Evolutionary conservation across 1,140 invertebrate species (phyloP).

Genomic region (Micrasema minimum): DNA sequence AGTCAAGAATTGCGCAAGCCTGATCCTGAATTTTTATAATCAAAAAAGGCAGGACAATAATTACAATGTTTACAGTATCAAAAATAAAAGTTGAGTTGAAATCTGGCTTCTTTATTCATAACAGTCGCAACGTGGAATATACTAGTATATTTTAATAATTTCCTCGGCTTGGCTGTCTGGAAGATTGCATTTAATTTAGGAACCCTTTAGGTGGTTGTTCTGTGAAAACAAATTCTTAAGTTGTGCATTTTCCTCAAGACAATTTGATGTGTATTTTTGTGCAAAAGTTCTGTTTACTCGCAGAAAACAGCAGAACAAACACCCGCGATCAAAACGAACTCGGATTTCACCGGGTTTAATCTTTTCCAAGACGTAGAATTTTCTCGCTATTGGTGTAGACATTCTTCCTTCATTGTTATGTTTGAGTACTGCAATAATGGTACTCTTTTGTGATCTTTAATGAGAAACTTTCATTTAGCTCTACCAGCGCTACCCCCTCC

Average conservation of each 20-base stretch:
- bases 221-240: background rate
- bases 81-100: no score
- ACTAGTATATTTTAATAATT: no score
- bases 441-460: slow-evolving; percentile 43
- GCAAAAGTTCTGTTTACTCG: slow-evolving; percentile 4
- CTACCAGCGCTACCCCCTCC: background rate
- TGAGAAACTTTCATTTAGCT: slow-evolving; percentile 46
- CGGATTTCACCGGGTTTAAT: slow-evolving; percentile 20
- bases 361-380: slow-evolving; percentile 20
- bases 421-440: slow-evolving; percentile 38
- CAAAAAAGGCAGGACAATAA: no score
- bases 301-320: slow-evolving; percentile 3
- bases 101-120: no score
- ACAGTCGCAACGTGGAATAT: background rate
- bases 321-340: slow-evolving; percentile 21
- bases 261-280: slow-evolving; percentile 12
- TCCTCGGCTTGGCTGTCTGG: background rate
- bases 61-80: no score
- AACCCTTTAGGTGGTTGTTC: background rate
- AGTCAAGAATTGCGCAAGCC: no score
- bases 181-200: background rate
- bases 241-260: background rate
- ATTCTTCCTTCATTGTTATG: slow-evolving; percentile 33
- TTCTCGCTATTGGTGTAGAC: slow-evolving; percentile 24
- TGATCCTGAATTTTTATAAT: no score